phyloP scores from a whole-genome alignment of 2,888 invertebrate genomes.

The Apotomis betuletana region DNA sequence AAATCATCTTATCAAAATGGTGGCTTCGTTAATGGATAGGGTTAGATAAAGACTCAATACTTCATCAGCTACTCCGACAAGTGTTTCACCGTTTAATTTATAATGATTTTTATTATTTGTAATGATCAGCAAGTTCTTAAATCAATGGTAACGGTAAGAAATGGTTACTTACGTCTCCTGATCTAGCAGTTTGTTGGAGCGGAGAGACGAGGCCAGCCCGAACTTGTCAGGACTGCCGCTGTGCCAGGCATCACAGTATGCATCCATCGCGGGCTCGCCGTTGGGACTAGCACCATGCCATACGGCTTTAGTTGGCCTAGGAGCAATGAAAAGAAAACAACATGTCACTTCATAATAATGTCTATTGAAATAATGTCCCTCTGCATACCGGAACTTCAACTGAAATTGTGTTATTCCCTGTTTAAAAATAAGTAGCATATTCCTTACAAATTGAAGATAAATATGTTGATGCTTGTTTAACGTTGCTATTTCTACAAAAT shows the following conservation, averaged over 20 bases:
- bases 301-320: conserved; percentile 95
- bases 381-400: too few relatives aligned
- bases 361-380: too few relatives aligned
- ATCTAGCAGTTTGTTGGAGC: conserved; percentile 90
- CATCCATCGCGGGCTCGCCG: conserved; percentile 94
- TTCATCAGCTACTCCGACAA: too few relatives aligned
- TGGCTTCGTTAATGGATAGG: too few relatives aligned
- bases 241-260: conserved; percentile 97
- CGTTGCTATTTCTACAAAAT: too few relatives aligned
- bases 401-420: too few relatives aligned
- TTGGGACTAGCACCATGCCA: conserved; percentile 97
- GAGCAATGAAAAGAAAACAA: conserved; percentile 45
- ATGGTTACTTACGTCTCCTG: conserved; percentile 83
- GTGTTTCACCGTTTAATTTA: too few relatives aligned
- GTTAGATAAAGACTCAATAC: too few relatives aligned
- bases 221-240: conserved; percentile 89
- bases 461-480: too few relatives aligned
- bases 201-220: conserved; percentile 93
- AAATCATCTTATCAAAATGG: too few relatives aligned
- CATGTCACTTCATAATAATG: neutral
- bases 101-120: too few relatives aligned
- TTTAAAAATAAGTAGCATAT: neutral
- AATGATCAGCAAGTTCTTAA: too few relatives aligned
- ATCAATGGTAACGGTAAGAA: neutral
- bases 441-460: neutral